A percentile compares a stretch with the other conserved stretches of the same genome.
These are phyloP conservation scores for Lepidochitona cinerea DNA, from an alignment of 2,888 invertebrate genomes.

Conservation along the genomic window DNA sequence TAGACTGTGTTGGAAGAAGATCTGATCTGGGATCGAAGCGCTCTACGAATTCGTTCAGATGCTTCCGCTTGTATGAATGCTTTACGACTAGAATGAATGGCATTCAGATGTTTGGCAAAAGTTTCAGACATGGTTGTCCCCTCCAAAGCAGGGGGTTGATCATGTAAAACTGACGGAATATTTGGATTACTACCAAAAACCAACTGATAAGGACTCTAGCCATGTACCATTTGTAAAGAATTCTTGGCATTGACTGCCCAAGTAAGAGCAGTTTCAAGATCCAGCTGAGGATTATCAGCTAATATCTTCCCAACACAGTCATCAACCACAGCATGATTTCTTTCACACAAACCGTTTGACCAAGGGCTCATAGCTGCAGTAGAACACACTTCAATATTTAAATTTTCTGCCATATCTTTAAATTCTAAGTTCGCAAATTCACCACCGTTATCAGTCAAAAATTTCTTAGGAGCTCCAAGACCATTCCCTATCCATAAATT, in stretches of 20 bases:
- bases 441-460: conserved; percentile 16
- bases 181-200: conserved; percentile 21
- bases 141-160: conserved; percentile 14
- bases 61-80: conserved; percentile 22
- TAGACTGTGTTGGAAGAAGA: conserved; percentile 5
- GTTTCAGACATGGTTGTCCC: conserved; percentile 15
- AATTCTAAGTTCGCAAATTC: conserved; percentile 13
- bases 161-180: conserved; percentile 15
- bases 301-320: conserved; percentile 7
- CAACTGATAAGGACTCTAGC: conserved; percentile 19
- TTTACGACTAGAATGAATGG: conserved; percentile 19
- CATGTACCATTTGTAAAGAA: conserved; percentile 13
- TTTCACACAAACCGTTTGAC: conserved; percentile 7
- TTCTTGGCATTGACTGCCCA: conserved; percentile 15
- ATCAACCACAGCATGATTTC: conserved; percentile 14
- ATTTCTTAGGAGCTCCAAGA: conserved; percentile 6
- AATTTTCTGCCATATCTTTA: conserved; percentile 12
- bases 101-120: conserved; percentile 29
- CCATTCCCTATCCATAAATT: conserved; percentile 12
- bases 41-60: conserved; percentile 23
- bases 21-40: conserved; percentile 17
- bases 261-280: not conserved
- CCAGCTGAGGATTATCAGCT: not conserved
- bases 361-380: conserved; percentile 12
- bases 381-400: conserved; percentile 9